Percentiles rank a stretch among this genome's conserved stretches.
phyloP scores from a whole-genome alignment of 2,888 invertebrate species.

The Busseola fusca region DNA sequence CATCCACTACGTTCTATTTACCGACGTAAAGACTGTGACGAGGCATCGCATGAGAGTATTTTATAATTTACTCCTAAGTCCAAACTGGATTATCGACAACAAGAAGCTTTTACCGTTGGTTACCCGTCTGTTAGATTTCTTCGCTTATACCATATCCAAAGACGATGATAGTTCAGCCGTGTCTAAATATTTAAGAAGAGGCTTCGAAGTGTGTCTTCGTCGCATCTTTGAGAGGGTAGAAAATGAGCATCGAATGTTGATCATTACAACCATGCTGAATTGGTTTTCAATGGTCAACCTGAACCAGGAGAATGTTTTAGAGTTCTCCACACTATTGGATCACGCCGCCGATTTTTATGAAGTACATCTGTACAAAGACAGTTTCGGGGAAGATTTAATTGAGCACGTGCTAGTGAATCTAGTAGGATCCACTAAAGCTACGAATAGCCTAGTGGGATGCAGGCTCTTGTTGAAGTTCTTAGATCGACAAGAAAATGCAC shows the following conservation, averaged over 20 bases:
- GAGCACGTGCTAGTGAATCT: slow-evolving; percentile 81
- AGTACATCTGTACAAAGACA: slow-evolving; percentile 77
- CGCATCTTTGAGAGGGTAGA: slow-evolving; percentile 85
- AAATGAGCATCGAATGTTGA: slow-evolving; percentile 82
- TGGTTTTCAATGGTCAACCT: slow-evolving; percentile 83
- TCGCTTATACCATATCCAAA: slow-evolving; percentile 78
- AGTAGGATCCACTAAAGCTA: slow-evolving; percentile 81
- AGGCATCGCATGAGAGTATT: slow-evolving; percentile 85
- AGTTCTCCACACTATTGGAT: slow-evolving; percentile 88
- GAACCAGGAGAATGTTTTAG: slow-evolving; percentile 81
- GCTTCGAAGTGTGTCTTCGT: slow-evolving; percentile 88
- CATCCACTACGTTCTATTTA: slow-evolving; percentile 72
- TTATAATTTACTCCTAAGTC: slow-evolving; percentile 83
- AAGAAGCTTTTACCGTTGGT: slow-evolving; percentile 78
- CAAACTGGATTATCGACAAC: slow-evolving; percentile 82
- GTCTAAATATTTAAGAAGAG: slow-evolving; percentile 80
- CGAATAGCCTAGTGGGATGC: slow-evolving; percentile 87
- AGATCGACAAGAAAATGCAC: slow-evolving; percentile 87
- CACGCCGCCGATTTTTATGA: slow-evolving; percentile 85
- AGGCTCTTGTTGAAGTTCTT: slow-evolving; percentile 88
- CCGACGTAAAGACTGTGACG: slow-evolving; percentile 72
- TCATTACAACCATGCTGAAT: slow-evolving; percentile 85
- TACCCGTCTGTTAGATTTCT: slow-evolving; percentile 83
- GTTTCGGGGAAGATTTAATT: slow-evolving; percentile 85
- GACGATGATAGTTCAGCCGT: slow-evolving; percentile 60